Conservation (phyloP, 2,797 vertebrate genomes). For the Varecia variegata region DNA sequence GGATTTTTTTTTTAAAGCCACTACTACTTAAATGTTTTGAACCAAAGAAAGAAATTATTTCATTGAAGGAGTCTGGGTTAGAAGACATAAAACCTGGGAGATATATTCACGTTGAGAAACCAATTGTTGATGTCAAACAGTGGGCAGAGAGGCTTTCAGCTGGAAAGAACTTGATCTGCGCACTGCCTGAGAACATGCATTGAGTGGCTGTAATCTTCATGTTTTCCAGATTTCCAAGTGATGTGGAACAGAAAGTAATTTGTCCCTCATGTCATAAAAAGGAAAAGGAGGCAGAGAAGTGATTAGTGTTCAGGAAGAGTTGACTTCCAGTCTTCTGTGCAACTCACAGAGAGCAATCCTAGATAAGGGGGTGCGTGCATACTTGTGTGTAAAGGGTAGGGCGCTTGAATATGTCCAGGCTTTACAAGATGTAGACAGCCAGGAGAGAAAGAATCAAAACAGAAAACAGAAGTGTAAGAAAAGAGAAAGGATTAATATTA, state of each 20-base stretch:
- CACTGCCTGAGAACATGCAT: neutral
- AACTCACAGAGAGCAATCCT: neutral
- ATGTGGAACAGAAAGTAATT: neutral
- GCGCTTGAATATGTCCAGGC: neutral
- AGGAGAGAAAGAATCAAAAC: neutral
- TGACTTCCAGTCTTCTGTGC: neutral
- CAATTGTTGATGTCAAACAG: neutral
- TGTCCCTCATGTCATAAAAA: neutral
- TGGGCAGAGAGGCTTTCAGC: neutral
- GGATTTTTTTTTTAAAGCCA: neutral
- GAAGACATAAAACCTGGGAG: neutral
- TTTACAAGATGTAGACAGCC: neutral
- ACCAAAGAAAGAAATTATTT: neutral
- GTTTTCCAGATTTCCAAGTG: neutral
- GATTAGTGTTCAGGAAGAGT: neutral
- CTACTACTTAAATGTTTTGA: constrained; percentile 13
- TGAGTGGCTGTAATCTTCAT: neutral
- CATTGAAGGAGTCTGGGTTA: neutral
- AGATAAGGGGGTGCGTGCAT: neutral
- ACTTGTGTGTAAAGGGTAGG: neutral
- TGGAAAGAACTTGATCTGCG: neutral
- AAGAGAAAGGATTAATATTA: neutral
- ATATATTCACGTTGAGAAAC: neutral
- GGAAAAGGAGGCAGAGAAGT: neutral
- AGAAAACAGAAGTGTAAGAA: neutral